Percentiles rank a stretch among this genome's conserved stretches.
These are phyloP conservation scores for Cyclina sinensis DNA, from an alignment of 1,140 invertebrate genomes.

Conservation along the genomic window DNA sequence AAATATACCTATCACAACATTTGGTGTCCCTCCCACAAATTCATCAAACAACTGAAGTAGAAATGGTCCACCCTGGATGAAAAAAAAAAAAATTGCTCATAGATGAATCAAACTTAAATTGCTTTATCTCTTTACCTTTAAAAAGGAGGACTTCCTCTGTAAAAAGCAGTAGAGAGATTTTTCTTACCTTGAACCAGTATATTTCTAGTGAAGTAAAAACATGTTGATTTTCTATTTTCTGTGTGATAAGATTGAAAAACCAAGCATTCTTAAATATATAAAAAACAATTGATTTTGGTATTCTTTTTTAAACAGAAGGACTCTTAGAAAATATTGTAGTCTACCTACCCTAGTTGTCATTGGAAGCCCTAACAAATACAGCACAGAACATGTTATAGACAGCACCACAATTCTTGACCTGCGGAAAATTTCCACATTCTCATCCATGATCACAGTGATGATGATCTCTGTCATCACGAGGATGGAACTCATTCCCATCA, in stretches of 20 bases:
- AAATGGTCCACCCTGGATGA: conserved; percentile 91
- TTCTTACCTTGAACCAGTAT: no score
- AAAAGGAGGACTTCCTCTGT: no score
- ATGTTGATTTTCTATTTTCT: no score
- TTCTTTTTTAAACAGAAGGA: no score
- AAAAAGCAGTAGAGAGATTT: no score
- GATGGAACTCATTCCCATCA: conserved; percentile 95
- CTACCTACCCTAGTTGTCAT: conserved; percentile 81
- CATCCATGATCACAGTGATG: conserved; percentile 92
- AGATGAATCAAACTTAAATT: no score
- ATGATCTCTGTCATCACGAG: conserved; percentile 94
- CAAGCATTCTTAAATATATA: no score
- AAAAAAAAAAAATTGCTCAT: no score
- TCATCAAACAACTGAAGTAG: conserved; percentile 95
- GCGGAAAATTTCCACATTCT: conserved; percentile 88
- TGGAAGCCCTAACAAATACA: conserved; percentile 83
- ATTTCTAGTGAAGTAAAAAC: no score
- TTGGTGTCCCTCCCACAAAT: conserved; percentile 95
- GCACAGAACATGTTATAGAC: conserved; percentile 74
- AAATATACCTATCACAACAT: conserved; percentile 91
- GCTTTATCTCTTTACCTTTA: no score
- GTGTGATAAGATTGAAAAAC: no score
- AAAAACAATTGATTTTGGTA: no score
- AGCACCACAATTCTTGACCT: conserved; percentile 80
- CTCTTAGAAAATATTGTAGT: background rate